Conservation (phyloP, 2,888 invertebrate genomes). For the Tyria jacobaeae region DNA sequence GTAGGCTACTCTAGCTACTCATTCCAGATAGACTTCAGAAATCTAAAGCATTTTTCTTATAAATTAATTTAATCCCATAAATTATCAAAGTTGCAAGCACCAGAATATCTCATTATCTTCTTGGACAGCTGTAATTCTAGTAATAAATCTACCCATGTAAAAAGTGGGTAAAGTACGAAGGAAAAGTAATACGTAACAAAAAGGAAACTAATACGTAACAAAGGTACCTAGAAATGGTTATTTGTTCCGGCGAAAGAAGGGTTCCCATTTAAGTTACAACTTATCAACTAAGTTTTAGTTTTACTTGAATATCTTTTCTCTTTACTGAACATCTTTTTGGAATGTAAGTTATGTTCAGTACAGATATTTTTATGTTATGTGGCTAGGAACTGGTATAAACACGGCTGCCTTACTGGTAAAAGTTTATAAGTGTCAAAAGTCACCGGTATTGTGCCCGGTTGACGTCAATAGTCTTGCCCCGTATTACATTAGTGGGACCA, state of each 20-base stretch:
- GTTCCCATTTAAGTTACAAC: constrained; percentile 26
- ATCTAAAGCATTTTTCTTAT: too few relatives aligned
- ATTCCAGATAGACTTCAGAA: too few relatives aligned
- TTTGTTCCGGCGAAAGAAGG: constrained; percentile 27
- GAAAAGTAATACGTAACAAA: constrained; percentile 24
- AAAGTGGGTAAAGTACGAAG: constrained; percentile 33
- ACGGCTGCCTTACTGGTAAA: too few relatives aligned
- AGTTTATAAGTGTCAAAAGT: too few relatives aligned
- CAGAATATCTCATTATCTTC: constrained; percentile 6
- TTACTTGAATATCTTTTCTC: constrained; percentile 23
- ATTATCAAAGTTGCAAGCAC: constrained; percentile 12
- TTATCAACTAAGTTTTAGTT: constrained; percentile 32
- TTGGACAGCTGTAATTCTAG: constrained; percentile 39
- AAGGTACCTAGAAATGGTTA: constrained; percentile 22
- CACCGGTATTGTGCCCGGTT: too few relatives aligned
- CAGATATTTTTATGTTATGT: constrained; percentile 2
- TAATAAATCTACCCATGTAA: constrained; percentile 37
- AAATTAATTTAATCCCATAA: constrained; percentile 5
- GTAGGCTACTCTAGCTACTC: too few relatives aligned
- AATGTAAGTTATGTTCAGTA: constrained; percentile 1
- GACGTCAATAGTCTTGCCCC: too few relatives aligned
- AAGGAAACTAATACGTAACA: constrained; percentile 11
- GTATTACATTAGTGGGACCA: too few relatives aligned
- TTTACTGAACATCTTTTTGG: constrained; percentile 18
- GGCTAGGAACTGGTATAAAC: background rate